phyloP scores from a whole-genome alignment of 30 jellyfish, hydroid and myxozoan genomes.

The Hydra vulgaris region DNA sequence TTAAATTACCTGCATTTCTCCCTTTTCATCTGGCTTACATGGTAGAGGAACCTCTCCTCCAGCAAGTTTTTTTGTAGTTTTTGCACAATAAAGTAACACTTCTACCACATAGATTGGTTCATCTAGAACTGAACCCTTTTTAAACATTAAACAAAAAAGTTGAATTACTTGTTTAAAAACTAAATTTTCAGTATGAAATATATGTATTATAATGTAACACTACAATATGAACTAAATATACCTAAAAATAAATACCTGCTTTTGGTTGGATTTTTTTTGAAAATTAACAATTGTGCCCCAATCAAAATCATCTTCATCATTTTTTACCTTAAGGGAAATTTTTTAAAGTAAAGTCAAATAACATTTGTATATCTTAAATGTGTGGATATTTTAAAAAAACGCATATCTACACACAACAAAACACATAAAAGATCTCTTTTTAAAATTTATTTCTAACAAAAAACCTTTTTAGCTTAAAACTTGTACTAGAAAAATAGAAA shows the following conservation, averaged over 20 bases:
- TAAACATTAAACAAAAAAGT: not conserved
- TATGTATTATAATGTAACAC: not conserved
- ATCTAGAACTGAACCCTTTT: constrained; percentile 50
- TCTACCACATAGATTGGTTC: constrained; percentile 79
- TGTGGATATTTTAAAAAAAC: too few species aligned
- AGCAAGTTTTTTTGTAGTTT: constrained; percentile 76
- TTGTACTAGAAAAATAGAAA: too few species aligned
- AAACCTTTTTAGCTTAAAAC: too few species aligned
- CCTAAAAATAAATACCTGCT: constrained; percentile 12
- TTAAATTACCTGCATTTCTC: constrained; percentile 93
- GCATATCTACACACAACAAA: too few species aligned
- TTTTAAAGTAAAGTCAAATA: not conserved
- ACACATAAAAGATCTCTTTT: too few species aligned
- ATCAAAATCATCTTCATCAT: constrained; percentile 85
- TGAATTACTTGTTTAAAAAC: too few species aligned
- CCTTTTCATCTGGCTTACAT: constrained; percentile 70
- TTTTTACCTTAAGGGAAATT: constrained; percentile 52
- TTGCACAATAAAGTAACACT: constrained; percentile 80
- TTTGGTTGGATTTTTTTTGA: constrained; percentile 68
- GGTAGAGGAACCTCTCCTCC: constrained; percentile 97
- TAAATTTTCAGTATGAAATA: too few species aligned
- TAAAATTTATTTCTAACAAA: too few species aligned
- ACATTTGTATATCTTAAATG: not conserved
- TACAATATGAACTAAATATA: not conserved
- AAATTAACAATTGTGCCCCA: constrained; percentile 95